Conservation (phyloP, 1,140 invertebrate species). For the Parapsyche elsis region DNA sequence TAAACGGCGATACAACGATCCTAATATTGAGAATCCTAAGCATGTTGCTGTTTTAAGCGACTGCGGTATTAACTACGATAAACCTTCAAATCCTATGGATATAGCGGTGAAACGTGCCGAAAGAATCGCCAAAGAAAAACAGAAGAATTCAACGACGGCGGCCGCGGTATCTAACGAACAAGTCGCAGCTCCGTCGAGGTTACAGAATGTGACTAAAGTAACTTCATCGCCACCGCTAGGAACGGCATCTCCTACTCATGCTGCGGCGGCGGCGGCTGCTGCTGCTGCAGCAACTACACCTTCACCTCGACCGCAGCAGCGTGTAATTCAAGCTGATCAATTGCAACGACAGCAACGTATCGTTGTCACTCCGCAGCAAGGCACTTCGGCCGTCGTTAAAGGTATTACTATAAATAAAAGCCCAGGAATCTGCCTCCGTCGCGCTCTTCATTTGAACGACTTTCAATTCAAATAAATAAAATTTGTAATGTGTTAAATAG, state of each 20-base stretch:
- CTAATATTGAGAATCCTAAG: slow-evolving; percentile 82
- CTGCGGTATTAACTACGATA: slow-evolving; percentile 87
- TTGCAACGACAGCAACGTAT: slow-evolving; percentile 61
- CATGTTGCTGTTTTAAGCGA: slow-evolving; percentile 85
- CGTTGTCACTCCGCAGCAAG: slow-evolving; percentile 64
- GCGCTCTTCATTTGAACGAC: too few relatives aligned
- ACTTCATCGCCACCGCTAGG: slow-evolving; percentile 59
- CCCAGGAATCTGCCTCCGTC: too few relatives aligned
- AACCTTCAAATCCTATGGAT: slow-evolving; percentile 83
- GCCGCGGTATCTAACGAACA: slow-evolving; percentile 62
- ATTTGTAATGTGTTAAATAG: too few relatives aligned
- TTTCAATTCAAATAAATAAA: too few relatives aligned
- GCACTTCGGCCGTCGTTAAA: slow-evolving; percentile 60
- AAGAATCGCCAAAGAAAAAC: slow-evolving; percentile 84
- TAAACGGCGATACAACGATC: slow-evolving; percentile 77
- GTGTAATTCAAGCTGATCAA: slow-evolving; percentile 65
- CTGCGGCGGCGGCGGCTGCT: slow-evolving; percentile 56
- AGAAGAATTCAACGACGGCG: slow-evolving; percentile 63
- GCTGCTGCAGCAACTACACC: slow-evolving; percentile 56
- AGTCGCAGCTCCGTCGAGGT: slow-evolving; percentile 61
- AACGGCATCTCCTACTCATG: slow-evolving; percentile 63
- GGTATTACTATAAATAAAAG: slow-evolving; percentile 54
- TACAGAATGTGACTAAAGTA: slow-evolving; percentile 60
- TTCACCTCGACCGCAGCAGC: slow-evolving; percentile 61
- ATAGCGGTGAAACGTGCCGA: slow-evolving; percentile 88